Base-by-base conservation (phyloP, 2,797 vertebrate species). In the Stomatorhinus walkeri region DNA sequence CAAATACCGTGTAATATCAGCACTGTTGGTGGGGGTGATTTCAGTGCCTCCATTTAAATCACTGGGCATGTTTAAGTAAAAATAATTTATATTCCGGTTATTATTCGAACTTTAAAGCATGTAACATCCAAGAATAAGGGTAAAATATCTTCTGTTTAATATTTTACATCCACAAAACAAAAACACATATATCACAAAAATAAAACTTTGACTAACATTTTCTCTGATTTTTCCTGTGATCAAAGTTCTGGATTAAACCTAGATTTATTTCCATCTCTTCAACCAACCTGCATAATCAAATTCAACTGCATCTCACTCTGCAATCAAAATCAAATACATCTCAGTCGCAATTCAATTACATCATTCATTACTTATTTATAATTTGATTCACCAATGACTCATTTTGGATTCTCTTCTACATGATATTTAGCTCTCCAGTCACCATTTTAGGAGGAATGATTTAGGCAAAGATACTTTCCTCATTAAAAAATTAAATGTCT, bases 291-390 rank as follows among this genome's bases (percentile, higher is more conserved):
- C 76, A 40, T 79, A n/a, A 79, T 79, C 76, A 84, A 84, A 48
- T 24, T 28, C n/a, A 22, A 28, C 49, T 79, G 40, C 81, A 51
- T 84, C 43, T 51, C n/a, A 51, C 6, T 84, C 81, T 49, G n/a
- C 76, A 79, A 79, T 79, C 76, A 51, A 84, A 48, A 48, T 84
- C 46, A 48, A 84, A 84, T 79, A 46, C 22, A 84, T 84, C 81
- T 51, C 81, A 84, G 81, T 84, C 43, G 51, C n/a, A 84, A 84
- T 48, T 84, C 81, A 84, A 51, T 51, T 84, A 51, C 43, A 48
- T 84, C 81, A 84, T 84, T 9, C 81, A 79, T 79, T 79, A 40
- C 19, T 79, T 46, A 79, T 79, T 79, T 79, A 79, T 79, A 43
- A 79, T 79, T 79, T 43, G 76, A 79, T 43, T 79, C 76, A 84